Base-by-base conservation (phyloP, 1,140 invertebrate genomes). In the Drosophila serrata region DNA sequence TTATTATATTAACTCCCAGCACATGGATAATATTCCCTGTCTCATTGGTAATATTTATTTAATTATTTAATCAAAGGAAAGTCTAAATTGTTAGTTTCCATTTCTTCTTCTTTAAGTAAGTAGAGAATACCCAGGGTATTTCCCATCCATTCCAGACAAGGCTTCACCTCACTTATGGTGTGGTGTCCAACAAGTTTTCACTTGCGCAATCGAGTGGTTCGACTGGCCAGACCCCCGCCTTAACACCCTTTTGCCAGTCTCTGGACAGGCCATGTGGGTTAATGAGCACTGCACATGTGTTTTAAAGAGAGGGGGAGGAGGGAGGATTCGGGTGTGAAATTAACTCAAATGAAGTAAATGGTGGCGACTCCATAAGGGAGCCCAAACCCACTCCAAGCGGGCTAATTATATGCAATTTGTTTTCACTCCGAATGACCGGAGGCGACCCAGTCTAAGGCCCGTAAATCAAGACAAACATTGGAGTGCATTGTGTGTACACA, bases 391-490 rank as follows among this genome's bases (percentile, higher is more conserved):
- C 67, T 40, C 17, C 43, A 29, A 24, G 22, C 42, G 39, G 69
- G 68, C 59, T 75, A 75, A 75, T 75, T 75, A 64, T 75, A 75
- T 75, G 69, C 73, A 64, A 75, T 75, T 75, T 75, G 73, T 75
- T 75, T 75, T 75, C 73, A 55, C 59, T 37, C 51, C 43, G 48
- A 74, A 56, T 62, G 48, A 62, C 69, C 72, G 29, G 22, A 48
- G 61, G 43, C 65, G 43, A 49, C 68, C 69, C 57, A 74, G 56
- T 51, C 72, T 53, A 55, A 15, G 43, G 42, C 22, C 29, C 69
- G 69, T 72, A 73, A 72, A 72, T 72, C 68, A 72, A 48, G 51
- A 35, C 42, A 72, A 72, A 70, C 68, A 72, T 22, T 70, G 67
- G 40, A 70, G 42, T 70, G 68, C 68, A 70, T 72, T 72, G 65